phyloP scores from a whole-genome alignment of 2,797 vertebrate species.

The Prionace glauca region DNA sequence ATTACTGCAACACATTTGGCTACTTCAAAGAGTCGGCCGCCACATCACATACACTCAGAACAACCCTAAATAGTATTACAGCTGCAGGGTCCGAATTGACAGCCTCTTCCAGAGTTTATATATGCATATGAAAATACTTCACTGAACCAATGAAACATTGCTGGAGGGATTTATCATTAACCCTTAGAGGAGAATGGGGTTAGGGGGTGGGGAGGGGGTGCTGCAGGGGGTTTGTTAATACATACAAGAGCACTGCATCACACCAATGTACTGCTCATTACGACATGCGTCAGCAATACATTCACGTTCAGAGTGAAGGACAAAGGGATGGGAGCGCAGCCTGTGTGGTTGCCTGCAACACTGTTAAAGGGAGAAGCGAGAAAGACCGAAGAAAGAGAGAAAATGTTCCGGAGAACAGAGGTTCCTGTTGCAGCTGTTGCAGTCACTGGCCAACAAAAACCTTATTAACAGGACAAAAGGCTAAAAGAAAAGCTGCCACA shows the following conservation, averaged over 20 bases:
- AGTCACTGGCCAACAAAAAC: conserved; percentile 51
- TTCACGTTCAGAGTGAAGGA: conserved; percentile 93
- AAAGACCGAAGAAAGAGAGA: conserved; percentile 46
- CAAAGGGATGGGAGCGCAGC: conserved; percentile 86
- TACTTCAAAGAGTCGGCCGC: conserved; percentile 47
- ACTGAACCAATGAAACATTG: conserved; percentile 46
- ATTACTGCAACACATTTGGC: conserved; percentile 43
- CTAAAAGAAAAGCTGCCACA: conserved; percentile 57
- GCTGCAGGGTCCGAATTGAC: conserved; percentile 44
- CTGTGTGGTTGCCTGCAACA: conserved; percentile 62
- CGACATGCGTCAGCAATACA: conserved; percentile 92
- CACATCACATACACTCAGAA: conserved; percentile 46
- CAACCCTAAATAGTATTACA: conserved; percentile 47
- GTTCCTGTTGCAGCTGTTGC: conserved; percentile 47
- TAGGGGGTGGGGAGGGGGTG: neutral
- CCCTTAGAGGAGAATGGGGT: conserved; percentile 53
- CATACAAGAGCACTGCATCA: conserved; percentile 84
- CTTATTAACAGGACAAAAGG: conserved; percentile 59
- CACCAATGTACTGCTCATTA: conserved; percentile 81
- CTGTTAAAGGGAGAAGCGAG: conserved; percentile 54
- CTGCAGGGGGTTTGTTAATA: conserved; percentile 66
- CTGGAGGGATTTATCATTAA: conserved; percentile 56
- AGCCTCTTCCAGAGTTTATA: neutral
- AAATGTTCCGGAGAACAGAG: conserved; percentile 47
- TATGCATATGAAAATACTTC: conserved; percentile 34